Conservation (phyloP, 2,113 vertebrate genomes). For the Microtus pennsylvanicus region DNA sequence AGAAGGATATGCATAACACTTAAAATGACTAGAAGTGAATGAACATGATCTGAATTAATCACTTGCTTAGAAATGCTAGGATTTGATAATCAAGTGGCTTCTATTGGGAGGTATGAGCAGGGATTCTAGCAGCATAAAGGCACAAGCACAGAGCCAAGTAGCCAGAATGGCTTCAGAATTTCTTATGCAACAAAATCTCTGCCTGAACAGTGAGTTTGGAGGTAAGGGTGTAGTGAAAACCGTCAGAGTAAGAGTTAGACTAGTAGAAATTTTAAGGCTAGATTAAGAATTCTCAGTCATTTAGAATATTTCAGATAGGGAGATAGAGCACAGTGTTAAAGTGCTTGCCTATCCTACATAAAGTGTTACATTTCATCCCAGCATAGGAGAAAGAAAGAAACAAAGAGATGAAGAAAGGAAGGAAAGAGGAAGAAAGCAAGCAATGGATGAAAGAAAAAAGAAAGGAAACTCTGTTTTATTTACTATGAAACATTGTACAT, state of each 20-base stretch:
- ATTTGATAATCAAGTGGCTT: neutral
- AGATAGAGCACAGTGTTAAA: neutral
- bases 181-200: neutral
- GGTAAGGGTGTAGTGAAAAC: neutral
- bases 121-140: neutral
- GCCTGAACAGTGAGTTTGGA: neutral
- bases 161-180: neutral
- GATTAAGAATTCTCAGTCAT: neutral
- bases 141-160: neutral
- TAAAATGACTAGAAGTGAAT: neutral
- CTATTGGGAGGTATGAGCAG: neutral
- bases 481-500: neutral
- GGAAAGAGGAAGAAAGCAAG: accelerated
- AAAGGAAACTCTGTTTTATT: neutral
- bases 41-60: neutral
- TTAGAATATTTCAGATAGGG: neutral
- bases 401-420: neutral
- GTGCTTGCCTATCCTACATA: neutral
- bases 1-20: neutral
- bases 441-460: neutral
- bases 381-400: neutral
- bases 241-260: neutral
- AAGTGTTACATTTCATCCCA: neutral
- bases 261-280: neutral
- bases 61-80: neutral